These are phyloP conservation scores for Ptilorrhoa leucosticta DNA, from an alignment of 2,113 vertebrate species.

Conservation along the genomic window DNA sequence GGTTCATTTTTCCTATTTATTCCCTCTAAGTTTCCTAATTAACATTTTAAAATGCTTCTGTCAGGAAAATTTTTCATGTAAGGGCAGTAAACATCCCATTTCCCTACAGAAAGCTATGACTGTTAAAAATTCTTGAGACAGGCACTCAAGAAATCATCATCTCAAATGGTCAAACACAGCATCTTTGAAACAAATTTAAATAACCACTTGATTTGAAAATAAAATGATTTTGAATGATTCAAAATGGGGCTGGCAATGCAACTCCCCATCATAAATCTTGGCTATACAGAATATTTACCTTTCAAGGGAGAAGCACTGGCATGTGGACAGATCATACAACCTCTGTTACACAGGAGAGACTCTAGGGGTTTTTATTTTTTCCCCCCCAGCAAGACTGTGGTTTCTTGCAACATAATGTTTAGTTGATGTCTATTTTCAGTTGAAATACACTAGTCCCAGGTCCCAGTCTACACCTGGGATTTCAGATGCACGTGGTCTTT, in stretches of 20 bases:
- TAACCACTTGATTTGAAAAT: neutral
- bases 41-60: conserved; percentile 23
- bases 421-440: neutral
- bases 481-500: neutral
- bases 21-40: neutral
- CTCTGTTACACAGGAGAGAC: neutral
- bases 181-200: neutral
- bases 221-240: neutral
- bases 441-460: neutral
- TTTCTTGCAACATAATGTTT: neutral
- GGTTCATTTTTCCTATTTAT: neutral
- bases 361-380: neutral
- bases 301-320: neutral
- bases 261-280: neutral
- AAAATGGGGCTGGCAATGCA: neutral
- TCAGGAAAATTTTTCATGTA: neutral
- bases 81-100: neutral
- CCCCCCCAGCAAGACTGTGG: neutral
- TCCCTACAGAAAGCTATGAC: neutral
- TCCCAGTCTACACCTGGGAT: neutral
- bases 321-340: neutral
- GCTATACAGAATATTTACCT: neutral
- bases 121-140: neutral
- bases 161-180: neutral
- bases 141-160: neutral